These are phyloP conservation scores for Chauna torquata DNA, from an alignment of 2,113 vertebrate genomes.

Conservation along the genomic window DNA sequence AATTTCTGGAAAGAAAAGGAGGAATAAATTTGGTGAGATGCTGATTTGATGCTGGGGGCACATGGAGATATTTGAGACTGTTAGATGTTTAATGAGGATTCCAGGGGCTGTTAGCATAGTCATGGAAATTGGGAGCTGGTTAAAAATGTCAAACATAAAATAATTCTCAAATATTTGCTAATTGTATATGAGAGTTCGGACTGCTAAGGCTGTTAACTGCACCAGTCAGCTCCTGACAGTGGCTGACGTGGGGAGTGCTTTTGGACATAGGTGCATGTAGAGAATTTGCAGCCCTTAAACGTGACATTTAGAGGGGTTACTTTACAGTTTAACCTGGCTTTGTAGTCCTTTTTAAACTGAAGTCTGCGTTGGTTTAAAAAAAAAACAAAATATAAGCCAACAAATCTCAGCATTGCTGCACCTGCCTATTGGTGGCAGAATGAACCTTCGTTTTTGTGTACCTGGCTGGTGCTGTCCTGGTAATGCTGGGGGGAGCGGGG, in stretches of 20 bases:
- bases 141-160: not conserved
- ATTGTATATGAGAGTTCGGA: fast-evolving
- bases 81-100: not conserved
- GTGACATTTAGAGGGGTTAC: not conserved
- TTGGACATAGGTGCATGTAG: not conserved
- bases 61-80: not conserved
- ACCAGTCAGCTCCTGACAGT: not conserved
- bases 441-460: not conserved
- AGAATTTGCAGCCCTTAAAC: not conserved
- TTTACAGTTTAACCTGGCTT: not conserved
- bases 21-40: not conserved
- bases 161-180: not conserved
- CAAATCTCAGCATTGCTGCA: not conserved
- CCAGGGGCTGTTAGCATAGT: not conserved
- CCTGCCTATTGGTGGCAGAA: conserved; percentile 16
- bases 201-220: fast-evolving
- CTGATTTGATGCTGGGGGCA: not conserved
- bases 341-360: not conserved
- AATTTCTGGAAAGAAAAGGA: not conserved
- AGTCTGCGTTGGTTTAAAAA: fast-evolving
- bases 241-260: not conserved
- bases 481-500: not conserved
- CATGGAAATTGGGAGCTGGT: not conserved
- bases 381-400: fast-evolving
- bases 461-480: fast-evolving